Evolutionary conservation across 1,140 invertebrate species (phyloP).

Genomic region (Leptinotarsa texana): DNA sequence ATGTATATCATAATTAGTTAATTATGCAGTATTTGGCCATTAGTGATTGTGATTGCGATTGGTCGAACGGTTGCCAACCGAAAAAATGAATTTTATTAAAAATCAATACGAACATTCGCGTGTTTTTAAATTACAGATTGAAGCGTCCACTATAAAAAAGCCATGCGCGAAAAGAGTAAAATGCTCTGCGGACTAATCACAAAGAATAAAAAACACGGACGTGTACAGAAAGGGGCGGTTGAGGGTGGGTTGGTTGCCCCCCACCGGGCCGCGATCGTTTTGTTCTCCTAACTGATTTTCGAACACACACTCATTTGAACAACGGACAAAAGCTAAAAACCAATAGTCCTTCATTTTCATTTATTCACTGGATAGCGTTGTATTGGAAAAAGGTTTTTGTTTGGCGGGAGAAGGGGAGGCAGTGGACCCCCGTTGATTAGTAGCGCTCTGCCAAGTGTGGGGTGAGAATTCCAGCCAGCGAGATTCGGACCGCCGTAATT

Average conservation of each 20-base stretch:
- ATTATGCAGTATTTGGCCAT: constrained; percentile 53
- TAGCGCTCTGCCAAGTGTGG: constrained; percentile 26
- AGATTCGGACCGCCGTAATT: constrained; percentile 15
- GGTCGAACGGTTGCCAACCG: constrained; percentile 53
- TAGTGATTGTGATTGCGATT: constrained; percentile 53
- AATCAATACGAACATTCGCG: constrained; percentile 55
- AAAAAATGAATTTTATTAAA: constrained; percentile 56
- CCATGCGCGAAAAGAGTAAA: constrained; percentile 55
- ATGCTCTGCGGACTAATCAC: constrained; percentile 54
- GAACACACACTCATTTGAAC: constrained; percentile 53
- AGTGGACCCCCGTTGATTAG: constrained; percentile 59
- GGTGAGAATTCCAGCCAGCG: constrained; percentile 20
- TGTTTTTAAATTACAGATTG: constrained; percentile 55
- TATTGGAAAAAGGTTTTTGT: constrained; percentile 54
- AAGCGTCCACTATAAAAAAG: constrained; percentile 54
- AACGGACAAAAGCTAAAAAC: constrained; percentile 55
- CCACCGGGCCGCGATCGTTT: constrained; percentile 46
- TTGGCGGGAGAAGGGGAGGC: constrained; percentile 54
- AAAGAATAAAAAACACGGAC: constrained; percentile 53
- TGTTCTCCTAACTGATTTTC: constrained; percentile 56
- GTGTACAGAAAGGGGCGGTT: constrained; percentile 37
- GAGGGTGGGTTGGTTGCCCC: constrained; percentile 30
- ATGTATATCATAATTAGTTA: constrained; percentile 53
- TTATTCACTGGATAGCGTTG: constrained; percentile 51
- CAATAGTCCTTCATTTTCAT: constrained; percentile 56